Base-by-base conservation (phyloP, 2,113 vertebrate genomes). In the Cheilinus undulatus region DNA sequence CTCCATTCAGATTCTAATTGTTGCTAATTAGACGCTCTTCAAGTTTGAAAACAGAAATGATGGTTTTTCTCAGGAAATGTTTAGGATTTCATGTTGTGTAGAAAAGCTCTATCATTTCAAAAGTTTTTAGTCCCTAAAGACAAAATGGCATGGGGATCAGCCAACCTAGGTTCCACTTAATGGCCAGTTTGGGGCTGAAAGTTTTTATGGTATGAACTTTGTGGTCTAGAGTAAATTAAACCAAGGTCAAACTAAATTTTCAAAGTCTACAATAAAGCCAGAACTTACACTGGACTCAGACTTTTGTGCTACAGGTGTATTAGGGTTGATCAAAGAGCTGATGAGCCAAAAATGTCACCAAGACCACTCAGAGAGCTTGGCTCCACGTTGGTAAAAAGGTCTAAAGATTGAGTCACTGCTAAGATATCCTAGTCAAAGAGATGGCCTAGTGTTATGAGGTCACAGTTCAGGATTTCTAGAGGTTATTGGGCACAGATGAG, bases 401-500 rank as follows among this genome's bases (percentile, higher is more conserved):
- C 30, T 64, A 76, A 76, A 69, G 68, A 77, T 79, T 68, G 20
- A 69, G 53, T 80, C 73, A 60, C 46, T 76, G 64, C 46, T 76
- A 54, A 83, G 71, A 78, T 75, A 49, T 76, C 63, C 64, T 80
- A 82, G 27, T 82, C 40, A 71, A 74, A 58, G 73, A 73, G 63
- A 79, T 76, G 63, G 71, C 73, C 68, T 74, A 66, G 45, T 32
- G 46, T 69, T 54, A 63, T 86, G 73, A 87, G 79, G 76, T 89
- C 84, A 86, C 73, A 83, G 80, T 85, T 85, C 67, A 66, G 77
- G 82, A 54, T 79, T 65, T 68, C 84, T 76, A 75, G 71, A 78
- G 73, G 80, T 80, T 49, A 53, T 45, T 36, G 48, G 50, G 72
- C 60, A n/a, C 67, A 78, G 69, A 79, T 42, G 42, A 48, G 46